Evolutionary conservation across 2,888 invertebrate genomes (phyloP), one percentile per base, ranked within the genome.

Genomic region (Drosophila helvetica): DNA sequence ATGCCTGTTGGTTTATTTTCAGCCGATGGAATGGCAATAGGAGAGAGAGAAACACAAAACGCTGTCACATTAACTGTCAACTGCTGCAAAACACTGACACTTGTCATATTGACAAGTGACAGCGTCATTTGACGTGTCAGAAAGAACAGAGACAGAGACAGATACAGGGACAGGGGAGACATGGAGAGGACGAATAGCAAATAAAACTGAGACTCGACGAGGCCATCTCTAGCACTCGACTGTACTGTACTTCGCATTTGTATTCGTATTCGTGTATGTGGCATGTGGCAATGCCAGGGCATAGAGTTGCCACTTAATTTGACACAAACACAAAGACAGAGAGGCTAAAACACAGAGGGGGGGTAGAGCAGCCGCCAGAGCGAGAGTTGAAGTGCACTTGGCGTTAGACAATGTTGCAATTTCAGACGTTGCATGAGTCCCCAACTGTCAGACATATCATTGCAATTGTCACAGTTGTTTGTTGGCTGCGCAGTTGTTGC

Each of bases 71-170:
- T 83, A 83, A 88, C 89, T 89, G 89, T 90, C 89, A 90, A 87
- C 90, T 86, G 85, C 80, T 90, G 90, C 82, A 86, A 86, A 88
- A 71, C 38, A 38, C 72, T 90, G 89, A 87, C 90, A 90, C 89
- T 90, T 90, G 89, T 90, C 89, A 90, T 90, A 90, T 90, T 90
- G 90, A 90, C 90, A 90, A 78, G 79, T 90, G 89, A 90, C 89
- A 90, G 89, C 89, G 90, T 90, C 89, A 90, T 90, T 90, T 89
- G 86, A 78, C 89, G n/a, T 90, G 89, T 90, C 90, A 90, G 38
- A 38, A 38, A 38, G 38, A 80, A 77, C 88, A 69, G 75, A 64
- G 78, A 52, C 62, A 64, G 65, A 68, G 19, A 54, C 55, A 48
- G 15, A 15, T 5, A 33, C 15, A 9, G 22, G 0, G 48, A 10